Base-by-base conservation (phyloP, 2,888 invertebrate genomes). In the Metopia argyrocephala region DNA sequence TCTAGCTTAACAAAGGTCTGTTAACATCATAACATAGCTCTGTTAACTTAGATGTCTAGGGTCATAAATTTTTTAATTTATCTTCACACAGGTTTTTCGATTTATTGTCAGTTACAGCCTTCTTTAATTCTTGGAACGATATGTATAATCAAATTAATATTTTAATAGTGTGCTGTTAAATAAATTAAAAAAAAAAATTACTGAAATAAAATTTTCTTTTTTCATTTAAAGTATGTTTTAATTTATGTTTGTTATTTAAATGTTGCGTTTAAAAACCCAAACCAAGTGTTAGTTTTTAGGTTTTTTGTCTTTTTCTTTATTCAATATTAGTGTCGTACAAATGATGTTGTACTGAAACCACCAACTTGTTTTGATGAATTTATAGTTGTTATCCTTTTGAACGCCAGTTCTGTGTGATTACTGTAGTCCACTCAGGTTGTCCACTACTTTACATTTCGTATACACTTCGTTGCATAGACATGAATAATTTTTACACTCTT, bases 401-500 rank as follows among this genome's bases (percentile, higher is more conserved):
- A 38, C 38, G 38, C 38, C 38, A 12, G 38, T 38, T 15, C 15
- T 38, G 38, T n/a, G 38, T 31, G 28, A 28, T 28, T 48, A 23
- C 28, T 21, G 28, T 27, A n/a, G 5, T 23, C 15, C 12, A 5
- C 18, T 9, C 56, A 31, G 64, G 48, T 57, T 56, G 48, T 57
- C 64, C 64, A 65, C 38, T 38, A 12, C 15, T 73, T 64, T 57
- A 18, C 46, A 56, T 57, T 12, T 73, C 73, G n/a, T n/a, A 65
- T 28, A 57, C 56, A 73, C 56, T 56, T 56, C 7, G 21, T 48
- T 57, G 64, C 56, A 65, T 56, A 38, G 64, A 57, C 73, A 65
- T 57, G 64, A 73, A 56, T 73, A 73, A 46, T 73, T 65, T 65
- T 38, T 31, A 48, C 57, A 48, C 45, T 57, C 23, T 31, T 31